These are phyloP conservation scores for Sebastes minor DNA, from an alignment of 2,797 vertebrate genomes.

Conservation along the genomic window DNA sequence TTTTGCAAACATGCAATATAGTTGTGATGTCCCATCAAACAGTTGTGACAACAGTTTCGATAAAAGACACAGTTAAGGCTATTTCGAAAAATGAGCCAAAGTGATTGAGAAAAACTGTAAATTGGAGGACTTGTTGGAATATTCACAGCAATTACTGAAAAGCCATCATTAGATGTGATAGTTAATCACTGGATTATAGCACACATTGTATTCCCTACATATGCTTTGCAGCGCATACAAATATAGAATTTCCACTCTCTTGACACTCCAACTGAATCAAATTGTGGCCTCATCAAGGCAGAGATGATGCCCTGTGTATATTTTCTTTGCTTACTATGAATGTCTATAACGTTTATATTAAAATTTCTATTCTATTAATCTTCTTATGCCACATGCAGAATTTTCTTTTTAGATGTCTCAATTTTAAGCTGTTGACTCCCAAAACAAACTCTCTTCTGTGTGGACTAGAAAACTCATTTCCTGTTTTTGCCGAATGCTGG, in stretches of 20 bases:
- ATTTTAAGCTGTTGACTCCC: background rate
- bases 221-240: background rate
- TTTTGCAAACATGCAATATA: too few relatives aligned
- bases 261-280: background rate
- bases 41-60: too few relatives aligned
- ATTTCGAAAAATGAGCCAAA: too few relatives aligned
- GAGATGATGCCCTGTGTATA: too few relatives aligned
- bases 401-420: background rate
- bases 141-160: background rate
- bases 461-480: constrained; percentile 43
- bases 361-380: background rate
- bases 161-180: background rate
- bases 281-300: background rate
- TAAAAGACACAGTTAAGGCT: too few relatives aligned
- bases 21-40: too few relatives aligned
- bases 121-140: background rate
- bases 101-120: too few relatives aligned
- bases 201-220: background rate
- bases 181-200: background rate
- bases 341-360: background rate
- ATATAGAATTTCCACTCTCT: background rate
- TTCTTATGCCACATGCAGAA: background rate
- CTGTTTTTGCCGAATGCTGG: constrained; percentile 48
- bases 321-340: background rate
- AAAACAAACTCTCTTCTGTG: constrained; percentile 14